Evolutionary conservation across 2,888 invertebrate genomes (phyloP), one percentile per base, ranked within the genome.

Genomic region (Leptura quadrifasciata): DNA sequence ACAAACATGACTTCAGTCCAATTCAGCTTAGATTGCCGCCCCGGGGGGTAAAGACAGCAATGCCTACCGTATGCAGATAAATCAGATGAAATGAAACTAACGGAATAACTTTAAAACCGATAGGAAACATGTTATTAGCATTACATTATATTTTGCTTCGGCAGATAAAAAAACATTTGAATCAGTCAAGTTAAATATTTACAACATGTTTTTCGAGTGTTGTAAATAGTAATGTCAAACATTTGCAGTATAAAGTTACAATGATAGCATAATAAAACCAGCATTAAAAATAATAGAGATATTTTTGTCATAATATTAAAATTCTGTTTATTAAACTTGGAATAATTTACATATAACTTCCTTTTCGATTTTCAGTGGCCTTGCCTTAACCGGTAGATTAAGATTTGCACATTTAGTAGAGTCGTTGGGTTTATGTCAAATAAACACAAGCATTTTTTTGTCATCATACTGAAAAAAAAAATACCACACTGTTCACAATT

Each of bases 291-390:
- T 47, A 47, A 47, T 47, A 47, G 8, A 9, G 47, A 12, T 47
- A 15, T 47, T 47, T 15, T 47, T 47, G 47, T 47, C 15, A 47
- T 47, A 47, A 47, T 47, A 47, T 47, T 15, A 15, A 47, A 47
- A 47, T 47, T 47, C 15, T 47, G 47, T 47, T 47, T 47, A 47
- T 47, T 47, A 47, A 47, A 47, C 47, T 47, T 47, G 47, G 47
- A 47, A 4, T 47, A 47, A 47, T 47, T 47, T 47, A 47, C 47
- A 47, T 4, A 15, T 47, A 47, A 47, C 12, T 47, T 47, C 15
- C 47, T 47, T 15, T 47, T 47, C 47, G 47, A 47, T 47, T 47
- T 47, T 47, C 15, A 47, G 1, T 12, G 10, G 9, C 35, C 10
- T 1, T 35, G 8, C 35, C 8, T 8, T 35, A 35, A 35, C 2